Evolutionary conservation across 2,797 vertebrate species (phyloP), one percentile per base, ranked within the genome.

Genomic region (Mionectes olivaceus): DNA sequence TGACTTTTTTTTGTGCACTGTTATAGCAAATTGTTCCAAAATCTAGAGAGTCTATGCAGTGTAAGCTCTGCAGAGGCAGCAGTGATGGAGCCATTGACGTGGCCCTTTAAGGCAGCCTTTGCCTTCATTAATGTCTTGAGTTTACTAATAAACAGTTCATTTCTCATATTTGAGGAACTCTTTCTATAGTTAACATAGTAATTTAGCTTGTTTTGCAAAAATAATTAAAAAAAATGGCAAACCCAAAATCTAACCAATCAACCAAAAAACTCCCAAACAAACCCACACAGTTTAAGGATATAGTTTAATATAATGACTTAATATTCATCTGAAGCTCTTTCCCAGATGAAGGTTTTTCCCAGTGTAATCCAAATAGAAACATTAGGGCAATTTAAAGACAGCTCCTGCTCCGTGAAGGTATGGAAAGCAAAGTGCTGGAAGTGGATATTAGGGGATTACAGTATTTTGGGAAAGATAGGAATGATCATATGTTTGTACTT

Each of bases 81-180:
- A 32, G 6, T 23, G 27, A 75, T 43, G 21, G 19, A 79, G 27
- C 1, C 30, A 30, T 4, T 43, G 37, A 75, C 19, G 7, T 5
- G 3, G 37, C 28, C 25, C 27, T 93, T 86, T 9, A 70, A 13
- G 16, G 4, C 3, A 89, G 10, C 3, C 32, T 52, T 75, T 81
- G 33, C 9, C 8, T 5, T 87, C 13, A 9, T 28, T 65, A n/a
- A n/a, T 37, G 19, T 61, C 13, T 44, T 23, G 16, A 59, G 6
- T 27, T 49, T 16, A 4, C 25, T 41, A 33, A 21, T 28, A 33
- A 2, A 0, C 5, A 7, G 5, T 33, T 44, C 5, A 32, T 39
- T 63, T 32, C 18, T 64, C 3, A 19, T 60, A n/a, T 8, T 11
- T 46, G 30, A 22, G 32, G 30, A 67, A 23, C 37, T 11, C 30